phyloP scores from a whole-genome alignment of 2,113 vertebrate species.

The Poicephalus meyeri region DNA sequence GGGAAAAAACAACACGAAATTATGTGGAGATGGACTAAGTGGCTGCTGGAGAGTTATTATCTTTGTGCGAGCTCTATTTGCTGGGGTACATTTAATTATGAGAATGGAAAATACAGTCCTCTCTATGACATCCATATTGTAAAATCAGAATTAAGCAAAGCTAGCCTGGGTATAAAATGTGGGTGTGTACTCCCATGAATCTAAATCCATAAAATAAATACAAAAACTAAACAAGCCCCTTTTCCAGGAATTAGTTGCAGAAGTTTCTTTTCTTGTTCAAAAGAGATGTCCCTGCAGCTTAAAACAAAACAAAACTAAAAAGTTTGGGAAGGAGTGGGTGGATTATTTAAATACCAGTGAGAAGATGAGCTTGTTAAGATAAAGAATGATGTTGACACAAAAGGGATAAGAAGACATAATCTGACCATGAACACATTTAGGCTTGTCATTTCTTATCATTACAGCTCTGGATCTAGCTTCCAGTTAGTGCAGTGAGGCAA shows the following conservation, averaged over 20 bases:
- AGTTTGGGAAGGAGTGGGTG: neutral
- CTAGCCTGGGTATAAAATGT: neutral
- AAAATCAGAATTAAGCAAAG: neutral
- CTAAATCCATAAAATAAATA: neutral
- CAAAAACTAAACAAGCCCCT: neutral
- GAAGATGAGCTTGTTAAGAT: neutral
- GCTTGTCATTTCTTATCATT: neutral
- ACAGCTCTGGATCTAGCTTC: neutral
- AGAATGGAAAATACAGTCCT: neutral
- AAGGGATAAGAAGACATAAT: neutral
- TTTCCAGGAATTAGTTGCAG: neutral
- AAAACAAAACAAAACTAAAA: neutral
- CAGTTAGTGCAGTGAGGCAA: neutral
- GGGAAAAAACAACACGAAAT: neutral
- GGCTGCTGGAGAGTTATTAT: neutral
- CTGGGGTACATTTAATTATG: neutral
- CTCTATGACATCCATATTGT: neutral
- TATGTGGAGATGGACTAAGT: neutral
- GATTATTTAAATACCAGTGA: neutral
- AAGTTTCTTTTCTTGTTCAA: neutral
- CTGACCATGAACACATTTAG: neutral
- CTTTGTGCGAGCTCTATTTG: neutral
- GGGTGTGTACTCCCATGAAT: neutral
- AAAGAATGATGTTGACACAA: constrained; percentile 7
- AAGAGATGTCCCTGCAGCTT: neutral